Evolutionary conservation across 2,888 invertebrate genomes (phyloP).

Genomic region (Temnothorax rugatulus): DNA sequence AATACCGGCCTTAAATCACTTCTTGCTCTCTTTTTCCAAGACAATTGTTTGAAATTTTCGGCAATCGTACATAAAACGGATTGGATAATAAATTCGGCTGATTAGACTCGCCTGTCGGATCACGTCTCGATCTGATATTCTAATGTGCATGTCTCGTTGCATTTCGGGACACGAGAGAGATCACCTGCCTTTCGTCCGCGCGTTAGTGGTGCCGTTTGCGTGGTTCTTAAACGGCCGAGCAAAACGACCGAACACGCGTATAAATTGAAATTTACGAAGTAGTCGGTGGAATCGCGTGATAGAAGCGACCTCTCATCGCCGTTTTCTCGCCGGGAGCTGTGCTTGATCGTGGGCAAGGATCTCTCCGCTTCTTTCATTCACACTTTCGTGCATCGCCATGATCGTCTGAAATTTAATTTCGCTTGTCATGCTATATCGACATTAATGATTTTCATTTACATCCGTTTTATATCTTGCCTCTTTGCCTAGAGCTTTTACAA

Average conservation of each 20-base stretch:
- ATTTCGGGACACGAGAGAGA: conserved; percentile 36
- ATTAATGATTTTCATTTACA: neutral
- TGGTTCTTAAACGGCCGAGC: conserved; percentile 74
- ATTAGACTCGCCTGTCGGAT: neutral
- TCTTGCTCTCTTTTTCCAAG: neutral
- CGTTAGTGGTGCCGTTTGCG: conserved; percentile 74
- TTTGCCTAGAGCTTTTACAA: neutral
- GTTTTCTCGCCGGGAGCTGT: conserved; percentile 64
- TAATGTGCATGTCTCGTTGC: conserved; percentile 50
- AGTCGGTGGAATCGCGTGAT: conserved; percentile 78
- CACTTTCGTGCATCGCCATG: conserved; percentile 58
- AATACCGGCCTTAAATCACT: neutral
- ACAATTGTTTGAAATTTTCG: neutral
- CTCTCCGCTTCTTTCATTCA: conserved; percentile 70
- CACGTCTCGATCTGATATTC: conserved; percentile 50
- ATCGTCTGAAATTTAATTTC: conserved; percentile 8
- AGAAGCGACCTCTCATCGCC: conserved; percentile 65
- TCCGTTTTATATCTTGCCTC: neutral
- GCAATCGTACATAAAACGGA: neutral
- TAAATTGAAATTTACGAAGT: conserved; percentile 82
- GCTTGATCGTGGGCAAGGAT: conserved; percentile 70
- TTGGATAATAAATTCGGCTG: neutral
- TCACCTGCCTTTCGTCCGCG: conserved; percentile 65
- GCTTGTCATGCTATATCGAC: neutral
- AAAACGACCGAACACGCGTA: conserved; percentile 74